Evolutionary conservation across 2,113 vertebrate species (phyloP).

Genomic region (Hiodon tergisus): DNA sequence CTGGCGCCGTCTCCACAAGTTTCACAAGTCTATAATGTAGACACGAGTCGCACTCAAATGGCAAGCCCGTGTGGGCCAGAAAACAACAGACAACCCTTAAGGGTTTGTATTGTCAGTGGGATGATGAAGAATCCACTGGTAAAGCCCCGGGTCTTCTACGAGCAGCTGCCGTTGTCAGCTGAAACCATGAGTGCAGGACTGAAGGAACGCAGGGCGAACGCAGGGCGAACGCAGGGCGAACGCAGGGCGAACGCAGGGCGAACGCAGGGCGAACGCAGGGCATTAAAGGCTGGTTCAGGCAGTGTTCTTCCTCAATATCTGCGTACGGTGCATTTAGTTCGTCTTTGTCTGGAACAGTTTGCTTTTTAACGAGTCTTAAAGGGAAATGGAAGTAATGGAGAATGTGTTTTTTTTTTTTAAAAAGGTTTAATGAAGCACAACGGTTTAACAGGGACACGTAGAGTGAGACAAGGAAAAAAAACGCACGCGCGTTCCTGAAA

Average conservation of each 20-base stretch:
- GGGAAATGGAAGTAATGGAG: conserved; percentile 34
- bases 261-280: conserved; percentile 47
- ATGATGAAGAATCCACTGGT: conserved; percentile 29
- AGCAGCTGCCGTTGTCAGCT: conserved; percentile 43
- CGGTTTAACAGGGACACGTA: conserved; percentile 42
- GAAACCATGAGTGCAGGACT: conserved; percentile 43
- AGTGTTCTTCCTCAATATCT: conserved; percentile 40
- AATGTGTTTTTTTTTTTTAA: conserved; percentile 41
- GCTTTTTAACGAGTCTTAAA: conserved; percentile 28
- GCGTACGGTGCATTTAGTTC: conserved; percentile 37
- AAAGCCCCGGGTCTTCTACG: conserved; percentile 13
- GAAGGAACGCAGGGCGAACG: conserved; percentile 24
- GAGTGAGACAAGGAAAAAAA: conserved; percentile 27
- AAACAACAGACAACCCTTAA: conserved; percentile 16
- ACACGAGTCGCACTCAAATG: conserved; percentile 30
- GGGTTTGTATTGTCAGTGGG: not conserved
- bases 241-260: too few species aligned
- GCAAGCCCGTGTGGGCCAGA: conserved; percentile 12
- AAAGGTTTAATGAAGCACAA: conserved; percentile 54
- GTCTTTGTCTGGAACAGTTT: conserved; percentile 39
- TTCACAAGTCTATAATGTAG: not conserved
- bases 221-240: too few species aligned
- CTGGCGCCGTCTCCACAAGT: not conserved
- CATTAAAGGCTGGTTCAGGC: conserved; percentile 74
- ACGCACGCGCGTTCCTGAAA: conserved; percentile 23